Base-by-base conservation (phyloP, 2,113 vertebrate species). In the Hemichromis elongatus region DNA sequence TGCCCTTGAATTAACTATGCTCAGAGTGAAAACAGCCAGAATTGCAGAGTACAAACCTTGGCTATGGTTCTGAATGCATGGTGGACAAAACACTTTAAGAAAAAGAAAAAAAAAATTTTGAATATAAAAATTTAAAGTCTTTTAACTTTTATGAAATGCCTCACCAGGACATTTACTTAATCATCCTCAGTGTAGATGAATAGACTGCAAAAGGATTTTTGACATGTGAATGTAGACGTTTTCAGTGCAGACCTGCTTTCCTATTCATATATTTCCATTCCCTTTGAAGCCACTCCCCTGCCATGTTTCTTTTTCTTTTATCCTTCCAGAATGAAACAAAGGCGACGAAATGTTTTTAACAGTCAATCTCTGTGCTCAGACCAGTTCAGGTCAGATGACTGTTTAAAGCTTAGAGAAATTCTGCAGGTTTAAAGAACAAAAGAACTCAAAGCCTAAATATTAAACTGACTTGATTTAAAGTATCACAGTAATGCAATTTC, bases 261-360 rank as follows among this genome's bases (percentile, higher is more conserved):
- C 37, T 30, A 24, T 81, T 82, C 35, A 28, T 21, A 19, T 68
- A 54, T 57, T 80, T 57, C 45, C 45, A 21, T 40, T 80, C 5
- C n/a, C 47, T 89, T 81, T 88, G 82, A 89, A 91, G 66, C 18
- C 9, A 59, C 24, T 85, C 57, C 57, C 55, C 50, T 87, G n/a
- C 57, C 54, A 83, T 54, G 83, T 80, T 87, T 83, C 24, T 79
- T 63, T 81, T 79, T 54, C 5, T 68, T 84, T 56, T 57, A 77
- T 87, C 80, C 54, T 53, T 55, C 40, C 47, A 26, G 33, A 37
- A 30, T 79, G 47, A 80, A 82, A 84, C 79, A 70, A 70, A 68
- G 16, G 14, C 16, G 30, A 70, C 5, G 4, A 57, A 66, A 50
- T 33, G 50, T 24, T 54, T 77, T 52, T 9, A 61, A 53, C 5